Evolutionary conservation across 64 coral and sea anemone genomes (phyloP).

Genomic region (Trachythela sp.): DNA sequence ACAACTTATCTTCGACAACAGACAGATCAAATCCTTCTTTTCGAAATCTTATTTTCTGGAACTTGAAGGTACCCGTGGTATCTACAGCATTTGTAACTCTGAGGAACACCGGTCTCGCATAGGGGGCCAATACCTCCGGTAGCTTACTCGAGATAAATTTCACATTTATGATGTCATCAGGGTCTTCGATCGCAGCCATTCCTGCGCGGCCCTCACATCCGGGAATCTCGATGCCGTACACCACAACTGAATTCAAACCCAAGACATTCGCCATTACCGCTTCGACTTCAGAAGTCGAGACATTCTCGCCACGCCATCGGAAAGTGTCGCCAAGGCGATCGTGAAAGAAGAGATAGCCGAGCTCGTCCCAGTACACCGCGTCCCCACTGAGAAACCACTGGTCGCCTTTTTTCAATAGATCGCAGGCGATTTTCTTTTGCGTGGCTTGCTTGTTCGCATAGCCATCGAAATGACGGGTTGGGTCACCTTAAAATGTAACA

Average conservation of each 20-base stretch:
- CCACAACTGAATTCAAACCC: not conserved
- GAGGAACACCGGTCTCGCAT: not conserved
- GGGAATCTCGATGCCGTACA: conserved; percentile 4
- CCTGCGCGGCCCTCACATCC: conserved; percentile 11
- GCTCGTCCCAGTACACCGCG: not conserved
- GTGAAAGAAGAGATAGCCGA: conserved; percentile 1
- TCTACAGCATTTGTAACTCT: not conserved
- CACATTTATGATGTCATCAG: not conserved
- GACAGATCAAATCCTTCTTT: conserved; percentile 10
- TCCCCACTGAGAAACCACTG: conserved; percentile 4
- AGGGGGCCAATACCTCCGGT: not conserved
- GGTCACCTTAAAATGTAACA: not conserved
- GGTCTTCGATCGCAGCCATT: conserved; percentile 1
- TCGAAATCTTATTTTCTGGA: not conserved
- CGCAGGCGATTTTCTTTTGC: not conserved
- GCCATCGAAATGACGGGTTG: not conserved
- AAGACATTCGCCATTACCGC: not conserved
- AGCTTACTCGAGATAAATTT: not conserved
- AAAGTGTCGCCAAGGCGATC: conserved; percentile 29
- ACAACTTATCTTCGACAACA: not conserved
- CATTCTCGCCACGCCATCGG: conserved; percentile 27
- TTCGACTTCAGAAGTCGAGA: conserved; percentile 25
- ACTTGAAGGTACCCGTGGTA: conserved; percentile 22
- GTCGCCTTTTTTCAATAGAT: conserved; percentile 8
- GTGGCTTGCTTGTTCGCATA: not conserved